phyloP scores from a whole-genome alignment of 2,797 vertebrate genomes.

The Erethizon dorsatum region DNA sequence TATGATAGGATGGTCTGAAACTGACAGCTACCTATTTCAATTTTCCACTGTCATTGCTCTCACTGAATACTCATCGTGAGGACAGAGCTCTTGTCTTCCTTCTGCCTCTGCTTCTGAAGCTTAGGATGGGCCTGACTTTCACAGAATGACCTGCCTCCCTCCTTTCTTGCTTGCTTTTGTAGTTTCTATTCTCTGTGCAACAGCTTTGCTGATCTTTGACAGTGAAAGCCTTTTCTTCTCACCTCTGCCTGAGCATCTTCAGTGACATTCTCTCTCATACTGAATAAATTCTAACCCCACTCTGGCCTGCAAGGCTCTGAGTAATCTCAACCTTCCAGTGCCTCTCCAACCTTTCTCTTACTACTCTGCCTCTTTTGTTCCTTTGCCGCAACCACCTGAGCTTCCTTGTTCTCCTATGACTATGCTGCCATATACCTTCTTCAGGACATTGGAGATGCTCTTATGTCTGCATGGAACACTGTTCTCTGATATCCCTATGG shows the following conservation, averaged over 20 bases:
- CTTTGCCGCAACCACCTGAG: too few species aligned
- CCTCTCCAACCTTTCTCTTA: neutral
- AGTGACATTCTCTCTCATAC: neutral
- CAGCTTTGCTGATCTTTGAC: neutral
- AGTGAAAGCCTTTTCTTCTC: neutral
- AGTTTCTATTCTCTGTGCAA: neutral
- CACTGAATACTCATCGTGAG: neutral
- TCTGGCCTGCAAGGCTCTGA: neutral
- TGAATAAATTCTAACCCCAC: neutral
- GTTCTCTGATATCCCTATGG: neutral
- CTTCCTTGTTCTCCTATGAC: neutral
- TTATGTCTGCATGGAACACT: neutral
- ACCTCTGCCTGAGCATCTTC: neutral
- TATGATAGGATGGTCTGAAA: neutral
- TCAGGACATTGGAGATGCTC: neutral
- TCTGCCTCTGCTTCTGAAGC: neutral
- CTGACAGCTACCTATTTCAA: neutral
- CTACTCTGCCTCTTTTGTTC: neutral
- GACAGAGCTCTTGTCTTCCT: neutral
- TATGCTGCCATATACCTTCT: rapidly evolving
- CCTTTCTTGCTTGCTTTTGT: neutral
- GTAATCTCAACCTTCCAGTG: neutral
- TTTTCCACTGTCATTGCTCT: neutral
- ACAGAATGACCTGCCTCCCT: neutral
- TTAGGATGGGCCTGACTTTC: neutral